phyloP scores from a whole-genome alignment of 1,140 invertebrate genomes.

The Andricus grossulariae region DNA sequence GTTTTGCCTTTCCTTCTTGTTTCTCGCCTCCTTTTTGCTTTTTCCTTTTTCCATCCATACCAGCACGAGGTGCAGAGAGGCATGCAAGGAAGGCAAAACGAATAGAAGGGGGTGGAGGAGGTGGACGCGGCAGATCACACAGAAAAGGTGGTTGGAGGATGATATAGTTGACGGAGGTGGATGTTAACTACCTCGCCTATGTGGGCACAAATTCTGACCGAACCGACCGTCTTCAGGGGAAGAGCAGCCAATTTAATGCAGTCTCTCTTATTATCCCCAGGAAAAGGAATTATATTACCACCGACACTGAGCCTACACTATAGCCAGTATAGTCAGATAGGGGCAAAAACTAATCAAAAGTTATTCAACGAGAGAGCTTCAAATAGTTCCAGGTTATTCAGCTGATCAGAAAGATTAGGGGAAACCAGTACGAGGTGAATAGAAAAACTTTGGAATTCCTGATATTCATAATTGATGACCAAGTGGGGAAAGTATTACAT shows the following conservation, averaged over 20 bases:
- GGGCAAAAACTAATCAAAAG: neutral
- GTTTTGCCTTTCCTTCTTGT: slow-evolving; percentile 7
- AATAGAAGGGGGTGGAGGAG: neutral
- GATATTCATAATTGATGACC: too few relatives aligned
- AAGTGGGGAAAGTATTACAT: too few relatives aligned
- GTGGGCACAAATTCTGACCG: neutral
- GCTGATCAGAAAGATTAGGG: too few relatives aligned
- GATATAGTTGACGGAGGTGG: slow-evolving; percentile 23
- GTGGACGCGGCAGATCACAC: slow-evolving; percentile 11
- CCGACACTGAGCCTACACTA: neutral
- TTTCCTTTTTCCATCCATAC: neutral
- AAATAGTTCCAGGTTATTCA: too few relatives aligned
- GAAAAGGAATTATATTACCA: neutral
- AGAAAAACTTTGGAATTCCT: too few relatives aligned
- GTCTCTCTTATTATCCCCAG: neutral
- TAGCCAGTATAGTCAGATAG: neutral
- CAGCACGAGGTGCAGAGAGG: slow-evolving; percentile 3
- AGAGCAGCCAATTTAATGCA: slow-evolving; percentile 12
- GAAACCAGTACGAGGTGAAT: too few relatives aligned
- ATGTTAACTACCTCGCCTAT: slow-evolving; percentile 9
- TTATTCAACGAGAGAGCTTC: neutral
- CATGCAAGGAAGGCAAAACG: slow-evolving; percentile 13
- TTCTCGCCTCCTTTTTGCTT: neutral
- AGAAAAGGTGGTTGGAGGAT: slow-evolving; percentile 16
- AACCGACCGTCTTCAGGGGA: neutral